phyloP scores from a whole-genome alignment of 2,113 vertebrate genomes.

The Lynx canadensis region DNA sequence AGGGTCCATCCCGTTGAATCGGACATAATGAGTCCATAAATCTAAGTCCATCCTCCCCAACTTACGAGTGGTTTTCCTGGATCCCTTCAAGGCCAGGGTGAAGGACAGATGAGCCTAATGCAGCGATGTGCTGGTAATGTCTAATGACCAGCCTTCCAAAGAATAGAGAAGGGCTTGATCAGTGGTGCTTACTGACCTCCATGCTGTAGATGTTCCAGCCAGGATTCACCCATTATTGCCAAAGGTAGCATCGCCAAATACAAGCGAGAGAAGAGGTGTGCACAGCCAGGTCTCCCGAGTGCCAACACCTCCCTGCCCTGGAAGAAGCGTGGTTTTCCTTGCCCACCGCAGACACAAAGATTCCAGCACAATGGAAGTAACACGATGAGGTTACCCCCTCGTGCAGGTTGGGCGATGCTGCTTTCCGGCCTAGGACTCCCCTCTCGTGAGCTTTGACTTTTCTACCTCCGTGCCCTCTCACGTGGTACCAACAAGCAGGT shows the following conservation, averaged over 20 bases:
- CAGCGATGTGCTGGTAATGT: accelerated
- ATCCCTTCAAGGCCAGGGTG: too few relatives aligned
- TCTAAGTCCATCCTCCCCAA: neutral
- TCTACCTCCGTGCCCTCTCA: neutral
- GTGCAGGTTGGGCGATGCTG: accelerated
- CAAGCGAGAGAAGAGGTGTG: accelerated
- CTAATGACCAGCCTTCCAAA: neutral
- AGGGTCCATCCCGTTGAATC: neutral
- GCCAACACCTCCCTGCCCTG: accelerated
- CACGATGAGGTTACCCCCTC: neutral
- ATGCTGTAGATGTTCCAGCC: too few relatives aligned
- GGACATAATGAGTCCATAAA: accelerated
- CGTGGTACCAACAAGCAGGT: neutral
- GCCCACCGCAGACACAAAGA: too few relatives aligned
- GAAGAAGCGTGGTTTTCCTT: neutral
- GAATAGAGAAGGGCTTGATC: neutral
- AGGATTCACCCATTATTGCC: too few relatives aligned
- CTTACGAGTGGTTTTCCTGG: neutral
- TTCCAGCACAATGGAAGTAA: neutral
- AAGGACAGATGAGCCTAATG: neutral
- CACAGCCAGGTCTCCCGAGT: neutral
- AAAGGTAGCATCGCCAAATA: accelerated
- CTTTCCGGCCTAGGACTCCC: neutral
- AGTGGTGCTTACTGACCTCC: neutral
- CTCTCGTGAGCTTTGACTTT: neutral